Base-by-base conservation (phyloP, 2,797 vertebrate species). In the Perodicticus potto region DNA sequence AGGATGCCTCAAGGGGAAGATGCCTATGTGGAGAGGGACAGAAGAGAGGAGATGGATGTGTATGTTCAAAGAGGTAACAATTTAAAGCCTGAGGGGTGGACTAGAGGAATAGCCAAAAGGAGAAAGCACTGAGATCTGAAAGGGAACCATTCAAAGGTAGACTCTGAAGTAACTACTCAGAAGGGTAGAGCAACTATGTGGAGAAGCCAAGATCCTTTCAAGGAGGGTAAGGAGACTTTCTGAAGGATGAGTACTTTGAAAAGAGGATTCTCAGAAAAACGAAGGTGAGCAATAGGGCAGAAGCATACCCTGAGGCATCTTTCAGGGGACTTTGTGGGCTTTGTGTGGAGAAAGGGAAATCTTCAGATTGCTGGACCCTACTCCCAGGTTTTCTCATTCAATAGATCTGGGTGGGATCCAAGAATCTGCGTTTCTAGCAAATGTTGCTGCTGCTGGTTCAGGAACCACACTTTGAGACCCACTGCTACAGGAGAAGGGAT, bases 151-250 rank as follows among this genome's bases (percentile, higher is more conserved):
- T 69, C 70, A 88, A 76, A 92, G 72, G 73, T 32, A 92, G 81
- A 92, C 84, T 87, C 32, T 77, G 45, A 94, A 96, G 87, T 69
- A 81, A 95, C 10, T 95, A 92, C 82, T 93, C 84, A 88, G 77
- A 91, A 91, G 72, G 49, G 57, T 94, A 25, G 65, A 45, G 59
- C 61, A 67, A 72, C 27, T 32, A 34, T 43, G 13, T 73, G 23
- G 32, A 92, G 43, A 83, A 86, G 55, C 37, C 86, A 95, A 40
- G 57, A 93, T 67, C 43, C 59, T 69, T 95, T 65, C 86, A 86
- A 70, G 37, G 55, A 94, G 83, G 32, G 32, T 55, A 73, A 49
- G 23, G 65, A 86, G 69, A 93, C 65, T 91, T 93, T 92, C 69
- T 95, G 49, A 84, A 95, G 49, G 25, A 57, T n/a, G 20, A 34